phyloP scores from a whole-genome alignment of 2,888 invertebrate species.

The Fissipunctia ypsillon region DNA sequence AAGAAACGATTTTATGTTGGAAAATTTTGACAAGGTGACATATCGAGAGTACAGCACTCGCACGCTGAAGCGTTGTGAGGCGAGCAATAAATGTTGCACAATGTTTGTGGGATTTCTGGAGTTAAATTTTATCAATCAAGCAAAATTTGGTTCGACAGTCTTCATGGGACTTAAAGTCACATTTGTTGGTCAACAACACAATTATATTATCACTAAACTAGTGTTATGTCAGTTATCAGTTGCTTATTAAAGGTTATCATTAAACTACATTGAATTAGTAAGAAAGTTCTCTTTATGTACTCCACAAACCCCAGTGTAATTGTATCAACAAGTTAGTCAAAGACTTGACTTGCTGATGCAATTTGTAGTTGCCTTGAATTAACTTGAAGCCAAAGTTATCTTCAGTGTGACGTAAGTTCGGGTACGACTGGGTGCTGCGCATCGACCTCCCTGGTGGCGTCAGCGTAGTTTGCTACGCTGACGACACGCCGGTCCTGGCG shows the following conservation, averaged over 20 bases:
- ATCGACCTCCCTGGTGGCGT: no score
- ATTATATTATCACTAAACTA: background rate
- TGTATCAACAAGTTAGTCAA: background rate
- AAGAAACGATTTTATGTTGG: no score
- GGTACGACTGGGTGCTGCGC: no score
- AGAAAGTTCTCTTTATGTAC: slow-evolving; percentile 4
- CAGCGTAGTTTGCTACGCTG: no score
- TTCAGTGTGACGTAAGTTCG: background rate
- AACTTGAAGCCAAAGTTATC: background rate
- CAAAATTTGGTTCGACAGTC: background rate
- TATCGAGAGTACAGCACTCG: no score
- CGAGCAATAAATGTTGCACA: no score
- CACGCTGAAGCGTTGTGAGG: no score
- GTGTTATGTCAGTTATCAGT: slow-evolving; percentile 4
- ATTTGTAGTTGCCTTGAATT: slow-evolving; percentile 11
- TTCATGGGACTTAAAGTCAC: background rate
- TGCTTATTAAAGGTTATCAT: slow-evolving; percentile 26
- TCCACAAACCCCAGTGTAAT: background rate
- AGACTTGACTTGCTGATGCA: slow-evolving; percentile 37
- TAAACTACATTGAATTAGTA: background rate
- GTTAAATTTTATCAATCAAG: background rate
- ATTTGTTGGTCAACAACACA: background rate
- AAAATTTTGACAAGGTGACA: no score
- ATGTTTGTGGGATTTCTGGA: no score
- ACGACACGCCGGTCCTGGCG: no score